Evolutionary conservation across 2,113 vertebrate species (phyloP).

Genomic region (Cheirogaleus medius): DNA sequence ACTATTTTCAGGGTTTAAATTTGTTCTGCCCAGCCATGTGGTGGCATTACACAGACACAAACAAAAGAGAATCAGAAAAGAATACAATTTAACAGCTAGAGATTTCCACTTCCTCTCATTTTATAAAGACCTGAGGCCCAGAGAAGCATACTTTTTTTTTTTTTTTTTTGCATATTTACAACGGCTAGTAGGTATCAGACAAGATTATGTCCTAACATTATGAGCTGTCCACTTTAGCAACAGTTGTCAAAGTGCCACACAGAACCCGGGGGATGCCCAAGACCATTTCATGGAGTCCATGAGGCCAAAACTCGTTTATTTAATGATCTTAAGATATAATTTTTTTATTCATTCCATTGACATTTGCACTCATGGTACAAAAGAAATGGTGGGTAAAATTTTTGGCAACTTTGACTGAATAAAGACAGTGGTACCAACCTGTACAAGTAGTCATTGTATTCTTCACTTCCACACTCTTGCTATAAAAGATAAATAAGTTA

Average conservation of each 20-base stretch:
- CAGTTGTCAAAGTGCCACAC: not conserved
- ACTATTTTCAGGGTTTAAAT: constrained; percentile 14
- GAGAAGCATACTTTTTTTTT: not conserved
- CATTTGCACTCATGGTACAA: not conserved
- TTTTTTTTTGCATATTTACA: not conserved
- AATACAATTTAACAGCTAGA: not conserved
- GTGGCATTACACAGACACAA: not conserved
- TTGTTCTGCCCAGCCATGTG: not conserved
- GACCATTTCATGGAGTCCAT: not conserved
- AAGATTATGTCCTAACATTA: not conserved
- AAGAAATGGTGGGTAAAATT: not conserved
- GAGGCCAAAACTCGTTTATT: not conserved
- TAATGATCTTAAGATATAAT: not conserved
- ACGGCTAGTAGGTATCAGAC: not conserved
- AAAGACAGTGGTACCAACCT: not conserved
- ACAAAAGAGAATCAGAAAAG: not conserved
- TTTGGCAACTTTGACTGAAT: not conserved
- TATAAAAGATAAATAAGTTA: not conserved
- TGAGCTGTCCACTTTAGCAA: not conserved
- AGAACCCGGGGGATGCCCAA: not conserved
- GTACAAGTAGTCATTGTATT: not conserved
- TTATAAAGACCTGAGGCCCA: not conserved
- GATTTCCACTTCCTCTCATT: not conserved
- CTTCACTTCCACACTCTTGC: not conserved
- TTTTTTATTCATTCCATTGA: not conserved